Evolutionary conservation across 2,888 invertebrate species (phyloP).

Genomic region (Chaetoderma sp.): DNA sequence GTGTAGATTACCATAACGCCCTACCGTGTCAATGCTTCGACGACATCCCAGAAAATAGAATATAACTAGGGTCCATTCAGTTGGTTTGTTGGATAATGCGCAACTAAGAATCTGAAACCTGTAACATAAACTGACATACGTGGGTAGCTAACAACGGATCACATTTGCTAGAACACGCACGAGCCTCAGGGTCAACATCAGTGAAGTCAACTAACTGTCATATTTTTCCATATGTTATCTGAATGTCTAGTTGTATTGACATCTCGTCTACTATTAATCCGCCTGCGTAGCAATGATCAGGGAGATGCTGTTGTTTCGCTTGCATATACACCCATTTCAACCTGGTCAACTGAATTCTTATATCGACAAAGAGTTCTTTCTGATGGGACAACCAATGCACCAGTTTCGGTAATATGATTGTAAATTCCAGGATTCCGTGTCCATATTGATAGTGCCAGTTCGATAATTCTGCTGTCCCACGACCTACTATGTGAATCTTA

Average conservation of each 20-base stretch:
- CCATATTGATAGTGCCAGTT: constrained; percentile 1
- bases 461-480: background rate
- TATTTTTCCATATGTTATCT: background rate
- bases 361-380: background rate
- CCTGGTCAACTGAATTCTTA: constrained; percentile 9
- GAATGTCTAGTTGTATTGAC: background rate
- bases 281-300: background rate
- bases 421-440: background rate
- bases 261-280: background rate
- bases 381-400: background rate
- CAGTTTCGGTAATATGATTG: background rate
- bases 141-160: background rate
- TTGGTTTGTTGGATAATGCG: constrained; percentile 1
- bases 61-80: background rate
- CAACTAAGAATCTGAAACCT: background rate
- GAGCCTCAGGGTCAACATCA: background rate
- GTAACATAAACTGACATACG: background rate
- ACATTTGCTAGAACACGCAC: background rate
- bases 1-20: background rate
- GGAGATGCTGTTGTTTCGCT: background rate
- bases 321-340: constrained; percentile 8
- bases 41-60: constrained; percentile 10
- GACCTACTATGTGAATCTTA: background rate
- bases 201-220: background rate
- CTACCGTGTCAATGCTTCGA: background rate